Percentiles rank a stretch among this genome's conserved stretches.
Evolutionary conservation across 2,113 vertebrate species (phyloP).

Genomic region (Strigops habroptila): DNA sequence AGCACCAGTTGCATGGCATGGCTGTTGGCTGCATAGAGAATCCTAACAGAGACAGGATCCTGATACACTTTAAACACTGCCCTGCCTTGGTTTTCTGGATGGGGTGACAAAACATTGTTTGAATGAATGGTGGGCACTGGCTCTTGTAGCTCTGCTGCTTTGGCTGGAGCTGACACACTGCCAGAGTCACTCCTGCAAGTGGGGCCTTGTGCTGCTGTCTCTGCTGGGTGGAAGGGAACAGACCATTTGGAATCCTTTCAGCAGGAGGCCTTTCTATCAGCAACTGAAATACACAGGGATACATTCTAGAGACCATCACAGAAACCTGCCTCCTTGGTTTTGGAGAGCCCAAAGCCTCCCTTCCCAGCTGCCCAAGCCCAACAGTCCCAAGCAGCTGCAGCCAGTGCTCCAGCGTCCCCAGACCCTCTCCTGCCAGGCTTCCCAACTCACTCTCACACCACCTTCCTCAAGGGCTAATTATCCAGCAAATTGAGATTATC

Average conservation of each 20-base stretch:
- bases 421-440: background rate
- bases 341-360: background rate
- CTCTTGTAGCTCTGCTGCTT: background rate
- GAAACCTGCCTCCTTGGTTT: background rate
- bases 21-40: background rate
- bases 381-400: rapidly evolving
- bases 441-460: background rate
- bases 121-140: background rate
- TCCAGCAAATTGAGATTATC: background rate
- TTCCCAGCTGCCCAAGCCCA: background rate
- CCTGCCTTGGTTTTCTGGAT: background rate
- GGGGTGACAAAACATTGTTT: background rate
- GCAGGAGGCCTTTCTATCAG: background rate
- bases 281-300: background rate
- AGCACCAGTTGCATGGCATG: background rate
- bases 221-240: background rate
- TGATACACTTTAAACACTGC: rapidly evolving
- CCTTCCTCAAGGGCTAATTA: background rate
- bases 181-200: rapidly evolving
- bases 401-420: background rate
- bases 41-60: background rate
- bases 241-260: background rate
- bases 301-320: background rate
- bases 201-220: background rate
- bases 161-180: background rate